A percentile compares a stretch with the other conserved stretches of the same genome.
Conservation (phyloP, 2,797 vertebrate genomes). For the Falco concolor region DNA sequence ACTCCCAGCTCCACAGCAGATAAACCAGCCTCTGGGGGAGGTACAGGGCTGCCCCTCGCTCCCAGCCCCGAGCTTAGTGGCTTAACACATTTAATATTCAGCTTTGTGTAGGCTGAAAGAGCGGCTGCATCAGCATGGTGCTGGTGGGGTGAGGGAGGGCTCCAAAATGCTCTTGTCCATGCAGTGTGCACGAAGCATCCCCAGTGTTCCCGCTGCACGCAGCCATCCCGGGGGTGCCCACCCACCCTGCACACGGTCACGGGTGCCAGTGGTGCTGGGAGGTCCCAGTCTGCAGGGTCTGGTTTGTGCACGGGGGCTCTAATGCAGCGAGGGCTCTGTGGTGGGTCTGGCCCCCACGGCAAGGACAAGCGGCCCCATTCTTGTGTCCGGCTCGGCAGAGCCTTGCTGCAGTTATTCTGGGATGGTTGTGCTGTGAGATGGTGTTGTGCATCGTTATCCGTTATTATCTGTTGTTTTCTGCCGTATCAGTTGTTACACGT, state of each 20-base stretch:
- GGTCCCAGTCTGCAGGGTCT: not conserved
- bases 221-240: rapidly evolving
- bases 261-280: not conserved
- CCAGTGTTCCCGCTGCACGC: rapidly evolving
- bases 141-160: rapidly evolving
- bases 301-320: not conserved
- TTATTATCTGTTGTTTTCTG: rapidly evolving
- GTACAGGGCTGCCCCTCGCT: not conserved
- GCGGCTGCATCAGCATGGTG: rapidly evolving
- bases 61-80: not conserved
- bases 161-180: rapidly evolving
- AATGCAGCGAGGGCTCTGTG: rapidly evolving
- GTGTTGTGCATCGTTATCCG: rapidly evolving
- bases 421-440: not conserved
- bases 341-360: not conserved
- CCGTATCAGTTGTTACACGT: rapidly evolving
- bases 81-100: rapidly evolving
- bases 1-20: not conserved
- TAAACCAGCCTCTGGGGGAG: not conserved
- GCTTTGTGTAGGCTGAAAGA: rapidly evolving
- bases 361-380: rapidly evolving
- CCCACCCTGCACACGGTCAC: rapidly evolving
- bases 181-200: rapidly evolving
- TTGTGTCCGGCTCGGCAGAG: not conserved
- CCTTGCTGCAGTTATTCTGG: rapidly evolving